Evolutionary conservation across 2,888 invertebrate species (phyloP), one percentile per base, ranked within the genome.

Genomic region (Electrophaes corylata): DNA sequence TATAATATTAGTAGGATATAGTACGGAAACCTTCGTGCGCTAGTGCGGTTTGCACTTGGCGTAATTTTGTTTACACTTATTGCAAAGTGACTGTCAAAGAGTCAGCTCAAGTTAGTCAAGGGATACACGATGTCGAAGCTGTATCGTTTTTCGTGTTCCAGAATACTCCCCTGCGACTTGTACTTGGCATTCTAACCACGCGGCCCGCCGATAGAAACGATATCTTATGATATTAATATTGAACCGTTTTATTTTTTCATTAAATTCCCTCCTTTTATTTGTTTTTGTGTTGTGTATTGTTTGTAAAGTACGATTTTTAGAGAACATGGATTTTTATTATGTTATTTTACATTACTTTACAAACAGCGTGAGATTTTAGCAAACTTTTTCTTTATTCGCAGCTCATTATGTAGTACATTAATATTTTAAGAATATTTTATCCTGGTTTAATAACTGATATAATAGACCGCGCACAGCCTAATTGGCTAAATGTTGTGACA

Each of bases 211-310:
- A 88, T 87, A 78, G 83, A 83, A 85, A 82, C 82, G 83, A 84
- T 88, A 87, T 87, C 88, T 87, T 85, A 75, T 78, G 81, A 84
- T 88, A 89, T 89, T 89, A 89, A 88, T 90, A 86, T 79, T 67
- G 72, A 70, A 72, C 71, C 54, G 47, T 60, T 78, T 83, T 81
- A 81, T 83, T 83, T 83, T 85, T 85, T 84, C 83, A 85, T 84
- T 81, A 84, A 82, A 84, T 75, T 76, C 64, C 53, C 55, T 60
- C 60, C 64, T 65, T 69, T 69, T 70, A 73, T 78, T 75, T 79
- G 76, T 80, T 78, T 73, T 69, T 63, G 57, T 57, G 46, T 57
- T 57, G 50, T 40, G 50, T 37, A 35, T 50, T 55, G 49, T 52
- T 56, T 52, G 39, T 56, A 43, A 51, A 53, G 53, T 35, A 31